Base-by-base conservation (phyloP, 2,888 invertebrate species). In the Drosophila mimetica region DNA sequence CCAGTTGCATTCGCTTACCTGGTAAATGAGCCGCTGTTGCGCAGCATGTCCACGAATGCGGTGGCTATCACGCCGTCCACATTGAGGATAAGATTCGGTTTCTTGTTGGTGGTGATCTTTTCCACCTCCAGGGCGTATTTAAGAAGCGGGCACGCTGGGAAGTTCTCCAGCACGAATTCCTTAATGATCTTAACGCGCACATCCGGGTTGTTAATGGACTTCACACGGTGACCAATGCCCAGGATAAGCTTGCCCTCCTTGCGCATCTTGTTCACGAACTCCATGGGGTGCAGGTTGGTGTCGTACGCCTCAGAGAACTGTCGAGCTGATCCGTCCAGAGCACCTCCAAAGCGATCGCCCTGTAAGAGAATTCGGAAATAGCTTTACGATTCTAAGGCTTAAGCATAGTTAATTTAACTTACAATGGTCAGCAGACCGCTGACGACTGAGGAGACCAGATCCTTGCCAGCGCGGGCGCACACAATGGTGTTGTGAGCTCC, bases 401-500 rank as follows among this genome's bases (percentile, higher is more conserved):
- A 18, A 39, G 9, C 1, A 2, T n/a, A 2, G 11, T 14, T 37
- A 5, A 1, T 4, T 30, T 1, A 28, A 16, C 96, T 94, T 92
- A 97, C 97, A 90, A 99, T 99, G 20, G 99, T 99, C 18, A 99
- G 93, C 46, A 99, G 93, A 2, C 99, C 99, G 77, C 98, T 98
- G 55, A 99, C 98, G 28, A 99, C 94, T 39, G 97, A 97, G 13
- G 99, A 98, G 66, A 99, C 96, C 81, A 99, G 94, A 93, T 98
- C 98, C 93, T 99, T 99, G 78, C 99, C 98, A 72, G 99, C 97
- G 74, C 98, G 93, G 8, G 99, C 99, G 89, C 97, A 99, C 44
- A 99, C 99, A 91, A 99, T 99, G 14, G 99, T 99, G 92, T 99
- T 99, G 92, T 99, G 99, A 0, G 99, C 99, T 0, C 99, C 99